Base-by-base conservation (phyloP, 64 coral and sea anemone species). In the Stylophora pistillata region DNA sequence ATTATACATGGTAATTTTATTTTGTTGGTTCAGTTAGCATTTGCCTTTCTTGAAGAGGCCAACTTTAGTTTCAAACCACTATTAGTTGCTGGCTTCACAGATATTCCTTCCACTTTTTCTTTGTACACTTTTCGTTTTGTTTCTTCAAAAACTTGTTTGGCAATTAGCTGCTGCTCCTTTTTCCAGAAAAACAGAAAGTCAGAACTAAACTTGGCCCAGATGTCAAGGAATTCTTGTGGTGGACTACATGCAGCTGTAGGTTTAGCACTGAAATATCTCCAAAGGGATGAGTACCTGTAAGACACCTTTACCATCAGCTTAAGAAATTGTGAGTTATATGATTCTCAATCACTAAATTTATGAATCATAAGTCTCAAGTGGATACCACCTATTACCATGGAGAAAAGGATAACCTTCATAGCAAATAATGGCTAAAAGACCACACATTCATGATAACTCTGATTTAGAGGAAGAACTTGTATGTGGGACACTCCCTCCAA, bases 161-260 rank as follows among this genome's bases (percentile, higher is more conserved):
- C 87, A 83, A 96, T 88, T 10, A 80, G 69, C 62, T 96, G 94
- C 61, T 96, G 94, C 82, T 91, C 90, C 74, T 93, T 96, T 60
- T 86, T 96, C 95, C 95, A 96, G 26, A 90, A 86, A 28, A 83
- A 73, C 78, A 93, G 78, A 58, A 96, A 96, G 56, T 96, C 95
- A 76, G 82, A 69, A 65, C 74, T 86, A 82, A 96, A 96, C 30
- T 58, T 89, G 52, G 77, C 53, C 95, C 95, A 96, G 10, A 90
- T 55, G 29, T 96, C 95, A 81, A 96, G 93, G 75, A 96, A 96
- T 29, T 96, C 95, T 90, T 93, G 95, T 55, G 95, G 82, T 68
- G 95, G 25, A 72, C 14, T 31, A 79, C 82, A 77, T 71, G 68
- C 31, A 61, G 83, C 65, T 78, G 86, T 74, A 79, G 32, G 62